phyloP scores from a whole-genome alignment of 2,113 vertebrate genomes.

The Cairina moschata region DNA sequence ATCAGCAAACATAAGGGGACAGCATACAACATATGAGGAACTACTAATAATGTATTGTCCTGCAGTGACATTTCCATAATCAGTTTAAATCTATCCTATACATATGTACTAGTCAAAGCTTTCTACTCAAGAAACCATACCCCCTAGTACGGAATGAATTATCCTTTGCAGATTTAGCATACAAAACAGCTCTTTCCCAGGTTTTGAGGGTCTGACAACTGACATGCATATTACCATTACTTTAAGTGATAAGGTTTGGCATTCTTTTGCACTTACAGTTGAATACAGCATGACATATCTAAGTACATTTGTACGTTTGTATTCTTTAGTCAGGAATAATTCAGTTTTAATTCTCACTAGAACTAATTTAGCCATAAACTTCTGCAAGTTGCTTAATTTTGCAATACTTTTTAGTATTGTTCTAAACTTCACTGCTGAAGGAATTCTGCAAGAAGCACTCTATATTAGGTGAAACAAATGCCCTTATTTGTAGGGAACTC shows the following conservation, averaged over 20 bases:
- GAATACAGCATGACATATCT: background rate
- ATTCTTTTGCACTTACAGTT: background rate
- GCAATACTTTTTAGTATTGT: background rate
- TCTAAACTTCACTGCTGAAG: background rate
- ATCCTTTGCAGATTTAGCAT: slow-evolving; percentile 15
- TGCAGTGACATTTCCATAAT: slow-evolving; percentile 66
- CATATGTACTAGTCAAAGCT: slow-evolving; percentile 48
- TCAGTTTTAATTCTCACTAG: background rate
- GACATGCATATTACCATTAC: background rate
- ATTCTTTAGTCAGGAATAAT: background rate
- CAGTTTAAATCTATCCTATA: slow-evolving; percentile 48
- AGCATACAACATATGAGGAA: slow-evolving; percentile 36
- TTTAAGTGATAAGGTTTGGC: background rate
- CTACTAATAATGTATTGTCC: slow-evolving; percentile 59
- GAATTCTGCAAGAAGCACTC: background rate
- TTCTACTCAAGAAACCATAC: slow-evolving; percentile 47
- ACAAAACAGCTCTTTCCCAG: background rate
- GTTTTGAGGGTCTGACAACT: background rate
- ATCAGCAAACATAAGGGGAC: slow-evolving; percentile 70
- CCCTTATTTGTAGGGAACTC: background rate
- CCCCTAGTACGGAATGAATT: slow-evolving; percentile 47
- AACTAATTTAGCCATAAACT: background rate
- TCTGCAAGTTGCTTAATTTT: background rate
- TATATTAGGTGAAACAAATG: background rate
- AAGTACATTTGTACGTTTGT: background rate